Percentiles rank a stretch among this genome's conserved stretches.
phyloP scores from a whole-genome alignment of 2,797 vertebrate species.

The Masticophis lateralis region DNA sequence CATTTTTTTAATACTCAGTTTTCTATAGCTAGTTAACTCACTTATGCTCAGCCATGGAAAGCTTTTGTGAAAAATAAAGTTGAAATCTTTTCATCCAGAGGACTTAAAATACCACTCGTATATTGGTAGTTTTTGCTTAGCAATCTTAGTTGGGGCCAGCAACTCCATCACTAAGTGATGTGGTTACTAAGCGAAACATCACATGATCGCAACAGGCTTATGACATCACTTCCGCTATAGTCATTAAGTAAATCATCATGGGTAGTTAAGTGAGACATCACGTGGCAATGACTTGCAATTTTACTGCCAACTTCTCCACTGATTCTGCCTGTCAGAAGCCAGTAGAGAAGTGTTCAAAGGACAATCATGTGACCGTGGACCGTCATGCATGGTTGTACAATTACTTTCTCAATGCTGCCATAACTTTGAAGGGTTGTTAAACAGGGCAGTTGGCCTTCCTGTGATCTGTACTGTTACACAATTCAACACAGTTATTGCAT shows the following conservation, averaged over 20 bases:
- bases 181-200: neutral
- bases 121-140: neutral
- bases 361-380: neutral
- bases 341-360: neutral
- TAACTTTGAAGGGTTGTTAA: neutral
- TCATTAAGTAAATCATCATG: neutral
- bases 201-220: neutral
- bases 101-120: neutral
- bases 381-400: neutral
- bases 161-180: neutral
- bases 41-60: neutral
- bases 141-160: neutral
- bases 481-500: neutral
- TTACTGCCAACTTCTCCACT: neutral
- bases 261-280: neutral
- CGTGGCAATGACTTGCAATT: neutral
- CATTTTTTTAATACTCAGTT: neutral
- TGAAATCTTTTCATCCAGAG: neutral
- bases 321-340: neutral
- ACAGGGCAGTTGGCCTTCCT: neutral
- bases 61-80: neutral
- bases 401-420: neutral
- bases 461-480: neutral
- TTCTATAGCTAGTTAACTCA: neutral
- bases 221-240: neutral